These are phyloP conservation scores for Cephus cinctus DNA, from an alignment of 1,140 invertebrate genomes.

Conservation along the genomic window DNA sequence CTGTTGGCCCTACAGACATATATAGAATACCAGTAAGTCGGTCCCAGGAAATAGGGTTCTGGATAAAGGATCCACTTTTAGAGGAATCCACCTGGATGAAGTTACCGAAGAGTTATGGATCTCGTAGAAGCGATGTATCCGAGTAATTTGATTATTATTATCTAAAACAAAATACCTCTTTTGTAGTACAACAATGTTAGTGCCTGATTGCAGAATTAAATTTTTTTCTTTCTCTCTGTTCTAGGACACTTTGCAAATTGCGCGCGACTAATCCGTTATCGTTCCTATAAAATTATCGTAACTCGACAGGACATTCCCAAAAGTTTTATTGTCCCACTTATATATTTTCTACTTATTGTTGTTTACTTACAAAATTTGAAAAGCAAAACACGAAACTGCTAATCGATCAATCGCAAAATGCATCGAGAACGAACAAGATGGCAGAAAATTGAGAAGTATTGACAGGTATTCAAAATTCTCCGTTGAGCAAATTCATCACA, in stretches of 20 bases:
- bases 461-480: conserved; percentile 18
- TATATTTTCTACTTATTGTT: too few relatives aligned
- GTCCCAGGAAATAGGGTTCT: conserved; percentile 12
- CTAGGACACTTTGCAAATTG: too few relatives aligned
- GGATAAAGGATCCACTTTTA: conserved; percentile 7
- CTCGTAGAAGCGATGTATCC: conserved; percentile 1
- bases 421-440: conserved; percentile 25
- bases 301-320: too few relatives aligned
- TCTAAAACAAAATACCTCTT: neutral
- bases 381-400: neutral
- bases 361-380: neutral
- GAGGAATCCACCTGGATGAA: conserved; percentile 6
- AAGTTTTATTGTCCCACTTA: too few relatives aligned
- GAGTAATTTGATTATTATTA: conserved; percentile 7
- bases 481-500: too few relatives aligned
- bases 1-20: conserved; percentile 13
- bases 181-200: too few relatives aligned
- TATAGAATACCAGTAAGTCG: conserved; percentile 3
- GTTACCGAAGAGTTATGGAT: neutral
- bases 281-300: too few relatives aligned
- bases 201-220: too few relatives aligned
- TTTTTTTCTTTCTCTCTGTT: too few relatives aligned
- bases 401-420: too few relatives aligned
- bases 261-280: too few relatives aligned
- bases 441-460: conserved; percentile 18